phyloP scores from a whole-genome alignment of 2,797 vertebrate species.

The Anolis apletophallus region DNA sequence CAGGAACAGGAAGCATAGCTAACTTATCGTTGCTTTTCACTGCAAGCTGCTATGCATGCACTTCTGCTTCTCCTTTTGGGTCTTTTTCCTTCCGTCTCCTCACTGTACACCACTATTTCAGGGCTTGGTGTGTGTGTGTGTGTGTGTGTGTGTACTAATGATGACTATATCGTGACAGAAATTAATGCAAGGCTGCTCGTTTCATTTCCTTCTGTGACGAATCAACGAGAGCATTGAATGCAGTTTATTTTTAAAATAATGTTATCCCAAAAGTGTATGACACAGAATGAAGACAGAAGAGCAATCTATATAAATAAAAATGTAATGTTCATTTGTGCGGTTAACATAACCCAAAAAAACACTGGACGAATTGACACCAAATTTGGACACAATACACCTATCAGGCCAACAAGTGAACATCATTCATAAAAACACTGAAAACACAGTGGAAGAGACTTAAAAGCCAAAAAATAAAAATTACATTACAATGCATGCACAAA shows the following conservation, averaged over 20 bases:
- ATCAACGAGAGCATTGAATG: neutral
- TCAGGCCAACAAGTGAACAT: too few species aligned
- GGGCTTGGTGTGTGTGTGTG: neutral
- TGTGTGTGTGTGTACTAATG: too few species aligned
- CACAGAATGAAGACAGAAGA: neutral
- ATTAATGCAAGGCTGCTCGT: neutral
- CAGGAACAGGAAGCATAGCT: conserved; percentile 80
- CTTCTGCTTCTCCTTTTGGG: conserved; percentile 82
- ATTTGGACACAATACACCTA: too few species aligned
- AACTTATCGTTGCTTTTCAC: conserved; percentile 65
- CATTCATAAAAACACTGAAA: too few species aligned
- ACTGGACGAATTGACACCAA: too few species aligned
- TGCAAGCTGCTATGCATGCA: conserved; percentile 76
- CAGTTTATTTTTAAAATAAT: neutral
- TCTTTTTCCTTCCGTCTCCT: conserved; percentile 25
- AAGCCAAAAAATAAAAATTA: too few species aligned
- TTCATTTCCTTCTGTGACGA: neutral
- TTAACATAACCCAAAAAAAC: too few species aligned
- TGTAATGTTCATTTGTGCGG: too few species aligned
- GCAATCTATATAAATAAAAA: too few species aligned
- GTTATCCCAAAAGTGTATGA: neutral
- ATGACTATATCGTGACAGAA: neutral
- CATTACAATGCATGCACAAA: too few species aligned
- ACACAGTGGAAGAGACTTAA: too few species aligned
- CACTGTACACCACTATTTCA: conserved; percentile 5